Base-by-base conservation (phyloP, 1,140 invertebrate species). In the Drosophila pandora region DNA sequence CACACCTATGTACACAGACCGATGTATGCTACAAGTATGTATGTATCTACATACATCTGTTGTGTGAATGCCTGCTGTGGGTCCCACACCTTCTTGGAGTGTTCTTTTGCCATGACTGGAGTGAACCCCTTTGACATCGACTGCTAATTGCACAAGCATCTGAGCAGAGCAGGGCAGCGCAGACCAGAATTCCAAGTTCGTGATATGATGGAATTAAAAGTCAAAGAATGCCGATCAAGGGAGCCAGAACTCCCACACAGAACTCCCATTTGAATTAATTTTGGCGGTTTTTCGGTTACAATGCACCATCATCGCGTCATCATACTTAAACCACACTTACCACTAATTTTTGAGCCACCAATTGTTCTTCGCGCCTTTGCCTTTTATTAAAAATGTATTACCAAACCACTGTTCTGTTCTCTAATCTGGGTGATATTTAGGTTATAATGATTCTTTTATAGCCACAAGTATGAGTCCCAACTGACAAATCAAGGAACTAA, bases 101-200 rank as follows among this genome's bases (percentile, higher is more conserved):
- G 32, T 69, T 69, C 67, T 69, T 17, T 57, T 69, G 63, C 67
- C 67, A 70, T 78, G 71, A 68, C 50, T 85, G 60, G 60, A 78
- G 52, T 88, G 82, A 85, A 87, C 82, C 82, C 75, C 67, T 68
- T 82, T 85, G 82, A 85, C 82, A 88, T 88, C 58, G n/a, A 74
- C 83, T 47, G 82, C 82, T 85, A 85, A 85, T 85, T 85, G 82
- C 79, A 64, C 74, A 70, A 82, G 53, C 73, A 67, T 79, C 53
- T 73, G 59, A 80, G 69, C 79, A 85, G 77, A 76, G 49, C 68
- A 74, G 70, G 37, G 43, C 67, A 43, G 32, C 32, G 22, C 59
- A 49, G 34, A 54, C 41, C 49, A 41, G 70, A 75, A 75, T 75
- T 74, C 52, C 72, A 62, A 85, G 68, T 54, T 84, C 82, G 81